phyloP scores from a whole-genome alignment of 2,888 invertebrate genomes.

The Cordilura impudica region DNA sequence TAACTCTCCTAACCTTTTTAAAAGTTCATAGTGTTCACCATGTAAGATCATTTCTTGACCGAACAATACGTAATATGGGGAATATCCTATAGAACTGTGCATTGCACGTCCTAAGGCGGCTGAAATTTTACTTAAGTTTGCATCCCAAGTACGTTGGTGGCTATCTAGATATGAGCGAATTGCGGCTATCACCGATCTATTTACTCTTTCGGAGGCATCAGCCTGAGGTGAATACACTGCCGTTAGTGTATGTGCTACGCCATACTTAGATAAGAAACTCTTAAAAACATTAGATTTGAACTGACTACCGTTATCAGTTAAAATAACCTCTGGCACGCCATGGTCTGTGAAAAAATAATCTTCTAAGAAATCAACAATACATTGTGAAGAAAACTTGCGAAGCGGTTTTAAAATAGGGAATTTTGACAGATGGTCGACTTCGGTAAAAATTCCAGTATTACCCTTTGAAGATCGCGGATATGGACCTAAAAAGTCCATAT shows the following conservation, averaged over 20 bases:
- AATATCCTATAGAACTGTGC: conserved; percentile 15
- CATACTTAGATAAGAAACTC: not conserved
- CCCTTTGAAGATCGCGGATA: conserved; percentile 2
- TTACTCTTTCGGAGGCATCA: conserved; percentile 25
- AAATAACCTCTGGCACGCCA: conserved; percentile 2
- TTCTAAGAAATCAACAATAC: conserved; percentile 2
- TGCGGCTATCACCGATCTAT: not conserved
- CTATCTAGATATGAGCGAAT: conserved; percentile 10
- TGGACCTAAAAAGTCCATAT: conserved; percentile 22
- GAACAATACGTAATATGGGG: not conserved
- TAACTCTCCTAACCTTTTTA: not conserved
- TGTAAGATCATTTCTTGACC: conserved; percentile 14
- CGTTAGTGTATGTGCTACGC: conserved; percentile 5
- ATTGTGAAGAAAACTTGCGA: not conserved
- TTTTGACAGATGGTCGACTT: not conserved
- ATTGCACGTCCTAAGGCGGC: not conserved
- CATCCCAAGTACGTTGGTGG: conserved; percentile 14
- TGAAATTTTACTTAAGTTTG: not conserved
- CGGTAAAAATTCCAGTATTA: conserved; percentile 7
- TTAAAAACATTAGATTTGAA: conserved; percentile 6
- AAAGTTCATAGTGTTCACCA: not conserved
- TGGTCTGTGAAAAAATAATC: not conserved
- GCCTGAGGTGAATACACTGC: conserved; percentile 23
- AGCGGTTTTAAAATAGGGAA: no score
- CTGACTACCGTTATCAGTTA: conserved; percentile 19